Evolutionary conservation across 2,113 vertebrate genomes (phyloP).

Genomic region (Grammomys dolichurus): DNA sequence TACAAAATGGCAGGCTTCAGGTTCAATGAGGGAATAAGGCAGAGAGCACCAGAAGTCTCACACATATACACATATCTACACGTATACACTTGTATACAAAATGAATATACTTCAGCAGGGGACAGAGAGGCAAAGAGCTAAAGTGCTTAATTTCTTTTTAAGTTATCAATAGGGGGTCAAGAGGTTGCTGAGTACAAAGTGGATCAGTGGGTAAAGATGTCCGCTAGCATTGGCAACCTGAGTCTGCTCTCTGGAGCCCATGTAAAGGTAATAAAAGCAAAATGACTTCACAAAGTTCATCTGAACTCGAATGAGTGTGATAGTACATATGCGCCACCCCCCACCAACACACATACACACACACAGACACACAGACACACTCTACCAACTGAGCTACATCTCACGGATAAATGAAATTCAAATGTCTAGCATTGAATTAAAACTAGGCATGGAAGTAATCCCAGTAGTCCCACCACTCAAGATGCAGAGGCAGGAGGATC

Average conservation of each 20-base stretch:
- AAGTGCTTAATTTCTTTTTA: not conserved
- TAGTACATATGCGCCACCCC: not conserved
- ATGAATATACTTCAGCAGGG: not conserved
- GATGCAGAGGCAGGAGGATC: not conserved
- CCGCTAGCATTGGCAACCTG: not conserved
- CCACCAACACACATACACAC: not conserved
- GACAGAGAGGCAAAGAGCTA: not conserved
- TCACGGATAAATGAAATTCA: not conserved
- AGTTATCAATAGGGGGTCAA: not conserved
- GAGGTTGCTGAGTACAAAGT: not conserved
- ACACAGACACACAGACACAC: not conserved
- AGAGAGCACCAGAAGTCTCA: not conserved
- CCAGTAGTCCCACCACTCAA: not conserved
- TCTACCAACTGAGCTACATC: no score
- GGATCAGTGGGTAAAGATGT: not conserved
- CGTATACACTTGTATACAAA: not conserved
- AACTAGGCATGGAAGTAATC: not conserved
- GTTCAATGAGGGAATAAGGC: not conserved
- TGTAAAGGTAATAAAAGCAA: not conserved
- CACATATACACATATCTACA: not conserved
- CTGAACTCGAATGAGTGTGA: not conserved
- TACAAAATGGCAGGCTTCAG: not conserved
- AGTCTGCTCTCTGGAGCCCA: not conserved
- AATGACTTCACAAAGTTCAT: not conserved
- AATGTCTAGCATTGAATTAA: not conserved